Evolutionary conservation across 1,140 invertebrate species (phyloP).

Genomic region (Coptotermes formosanus): DNA sequence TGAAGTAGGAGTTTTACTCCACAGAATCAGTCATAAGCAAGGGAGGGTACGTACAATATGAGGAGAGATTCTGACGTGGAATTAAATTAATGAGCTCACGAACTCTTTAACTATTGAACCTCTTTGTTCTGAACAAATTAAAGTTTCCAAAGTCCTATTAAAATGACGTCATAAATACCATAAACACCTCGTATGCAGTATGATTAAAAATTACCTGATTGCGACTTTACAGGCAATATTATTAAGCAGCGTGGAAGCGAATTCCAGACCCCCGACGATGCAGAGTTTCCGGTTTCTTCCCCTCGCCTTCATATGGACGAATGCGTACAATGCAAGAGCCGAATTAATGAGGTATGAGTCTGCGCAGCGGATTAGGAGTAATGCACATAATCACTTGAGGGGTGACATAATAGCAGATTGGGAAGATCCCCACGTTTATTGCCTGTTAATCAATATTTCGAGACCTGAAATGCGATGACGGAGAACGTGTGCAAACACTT

Average conservation of each 20-base stretch:
- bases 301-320: background rate
- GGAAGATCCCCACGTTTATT: constrained; percentile 24
- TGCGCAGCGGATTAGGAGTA: background rate
- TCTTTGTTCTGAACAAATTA: no score
- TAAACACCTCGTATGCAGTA: background rate
- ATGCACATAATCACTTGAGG: constrained; percentile 27
- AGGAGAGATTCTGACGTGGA: no score
- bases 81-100: no score
- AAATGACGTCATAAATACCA: constrained; percentile 7
- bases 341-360: constrained; percentile 26
- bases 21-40: no score
- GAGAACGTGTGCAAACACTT: background rate
- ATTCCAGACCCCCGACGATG: background rate
- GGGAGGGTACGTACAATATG: no score
- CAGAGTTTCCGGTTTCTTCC: background rate
- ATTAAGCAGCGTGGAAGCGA: background rate
- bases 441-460: constrained; percentile 26
- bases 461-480: background rate
- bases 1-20: no score
- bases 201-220: constrained; percentile 1
- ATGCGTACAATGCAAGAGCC: background rate
- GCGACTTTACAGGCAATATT: background rate
- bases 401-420: constrained; percentile 29
- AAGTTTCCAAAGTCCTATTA: background rate
- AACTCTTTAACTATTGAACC: no score